Evolutionary conservation across 1,140 invertebrate species (phyloP).

Genomic region (Mactra quadrangularis): DNA sequence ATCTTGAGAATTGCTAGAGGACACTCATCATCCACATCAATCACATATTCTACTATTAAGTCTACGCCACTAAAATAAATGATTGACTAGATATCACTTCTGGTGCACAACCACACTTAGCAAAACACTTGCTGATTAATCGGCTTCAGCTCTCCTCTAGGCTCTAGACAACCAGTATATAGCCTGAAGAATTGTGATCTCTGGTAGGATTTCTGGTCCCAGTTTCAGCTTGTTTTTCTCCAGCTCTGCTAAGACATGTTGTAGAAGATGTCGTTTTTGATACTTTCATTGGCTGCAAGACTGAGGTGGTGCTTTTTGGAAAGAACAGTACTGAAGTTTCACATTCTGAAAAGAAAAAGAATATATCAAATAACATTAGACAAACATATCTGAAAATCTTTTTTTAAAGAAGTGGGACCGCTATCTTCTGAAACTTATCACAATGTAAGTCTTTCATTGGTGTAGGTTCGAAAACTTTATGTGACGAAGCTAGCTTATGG

Average conservation of each 20-base stretch:
- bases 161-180: not conserved
- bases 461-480: too few relatives aligned
- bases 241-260: slow-evolving; percentile 7
- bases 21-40: not conserved
- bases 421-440: too few relatives aligned
- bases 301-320: slow-evolving; percentile 41
- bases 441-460: too few relatives aligned
- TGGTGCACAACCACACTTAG: not conserved
- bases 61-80: not conserved
- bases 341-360: slow-evolving; percentile 5
- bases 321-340: slow-evolving; percentile 25
- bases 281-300: slow-evolving; percentile 46
- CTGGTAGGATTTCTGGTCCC: not conserved
- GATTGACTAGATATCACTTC: not conserved
- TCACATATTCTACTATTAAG: not conserved
- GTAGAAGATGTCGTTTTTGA: slow-evolving; percentile 35
- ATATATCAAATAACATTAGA: too few relatives aligned
- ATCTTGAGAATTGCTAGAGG: not conserved
- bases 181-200: slow-evolving; percentile 8
- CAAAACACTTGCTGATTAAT: slow-evolving; percentile 20
- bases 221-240: not conserved
- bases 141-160: not conserved
- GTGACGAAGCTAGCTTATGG: too few relatives aligned
- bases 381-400: too few relatives aligned
- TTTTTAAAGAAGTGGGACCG: too few relatives aligned